Evolutionary conservation across 2,113 vertebrate species (phyloP).

Genomic region (Elachura formosa): DNA sequence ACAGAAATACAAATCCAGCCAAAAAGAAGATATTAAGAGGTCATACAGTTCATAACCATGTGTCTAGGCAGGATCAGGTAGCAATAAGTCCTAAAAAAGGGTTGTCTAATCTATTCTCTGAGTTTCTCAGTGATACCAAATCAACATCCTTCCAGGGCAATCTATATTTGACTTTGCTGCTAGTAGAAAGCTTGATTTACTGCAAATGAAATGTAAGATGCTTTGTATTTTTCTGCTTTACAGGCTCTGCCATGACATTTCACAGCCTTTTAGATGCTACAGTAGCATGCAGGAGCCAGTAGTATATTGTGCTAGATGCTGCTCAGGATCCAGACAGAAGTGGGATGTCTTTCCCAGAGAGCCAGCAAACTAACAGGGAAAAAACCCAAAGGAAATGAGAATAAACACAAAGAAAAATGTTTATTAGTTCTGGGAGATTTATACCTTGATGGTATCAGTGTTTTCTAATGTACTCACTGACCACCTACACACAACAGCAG

Average conservation of each 20-base stretch:
- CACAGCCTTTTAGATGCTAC: background rate
- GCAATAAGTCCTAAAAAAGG: background rate
- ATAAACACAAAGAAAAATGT: background rate
- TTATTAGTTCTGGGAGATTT: background rate
- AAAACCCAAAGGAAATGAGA: background rate
- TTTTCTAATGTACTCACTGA: background rate
- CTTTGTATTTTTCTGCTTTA: background rate
- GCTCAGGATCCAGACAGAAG: background rate
- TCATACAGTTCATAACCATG: accelerated
- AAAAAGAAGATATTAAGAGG: background rate
- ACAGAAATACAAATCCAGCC: background rate
- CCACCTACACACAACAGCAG: background rate
- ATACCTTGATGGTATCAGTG: background rate
- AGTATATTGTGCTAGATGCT: background rate
- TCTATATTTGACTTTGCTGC: background rate
- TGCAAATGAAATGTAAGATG: background rate
- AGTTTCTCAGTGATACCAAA: background rate
- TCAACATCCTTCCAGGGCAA: background rate
- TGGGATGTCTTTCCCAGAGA: background rate
- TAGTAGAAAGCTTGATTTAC: background rate
- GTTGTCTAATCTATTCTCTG: background rate
- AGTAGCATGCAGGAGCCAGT: background rate
- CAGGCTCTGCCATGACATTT: background rate
- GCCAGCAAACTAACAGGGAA: background rate
- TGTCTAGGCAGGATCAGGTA: background rate